Conservation (phyloP, 1,140 invertebrate genomes). For the Ectropis grisescens region DNA sequence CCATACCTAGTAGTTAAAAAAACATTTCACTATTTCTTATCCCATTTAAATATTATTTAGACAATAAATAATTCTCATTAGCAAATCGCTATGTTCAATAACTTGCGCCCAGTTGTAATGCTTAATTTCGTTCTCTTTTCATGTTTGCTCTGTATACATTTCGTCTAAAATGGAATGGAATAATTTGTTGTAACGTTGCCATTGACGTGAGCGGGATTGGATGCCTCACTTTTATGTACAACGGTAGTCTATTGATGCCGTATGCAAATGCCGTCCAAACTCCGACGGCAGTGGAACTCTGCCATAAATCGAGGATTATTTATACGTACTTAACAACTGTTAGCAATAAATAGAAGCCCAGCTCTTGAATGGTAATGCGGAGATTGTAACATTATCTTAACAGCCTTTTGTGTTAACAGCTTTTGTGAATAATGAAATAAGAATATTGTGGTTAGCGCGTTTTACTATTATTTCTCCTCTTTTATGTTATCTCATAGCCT, state of each 20-base stretch:
- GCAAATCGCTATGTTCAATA: too few relatives aligned
- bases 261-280: too few relatives aligned
- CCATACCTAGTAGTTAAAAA: too few relatives aligned
- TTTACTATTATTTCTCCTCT: too few relatives aligned
- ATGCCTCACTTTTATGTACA: conserved; percentile 30
- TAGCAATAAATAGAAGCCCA: conserved; percentile 14
- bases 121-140: conserved; percentile 63
- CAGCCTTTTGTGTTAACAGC: conserved; percentile 1
- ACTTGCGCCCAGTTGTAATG: conserved; percentile 24
- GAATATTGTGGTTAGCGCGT: too few relatives aligned
- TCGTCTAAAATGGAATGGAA: conserved; percentile 58
- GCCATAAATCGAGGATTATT: conserved; percentile 29
- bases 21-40: too few relatives aligned
- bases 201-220: conserved; percentile 33
- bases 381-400: conserved; percentile 10
- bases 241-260: background rate
- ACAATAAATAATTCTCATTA: too few relatives aligned
- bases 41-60: too few relatives aligned
- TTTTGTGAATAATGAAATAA: conserved; percentile 13
- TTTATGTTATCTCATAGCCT: conserved; percentile 3
- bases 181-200: conserved; percentile 47
- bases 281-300: too few relatives aligned
- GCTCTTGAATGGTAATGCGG: conserved; percentile 20
- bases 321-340: conserved; percentile 19
- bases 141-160: conserved; percentile 64